A percentile compares a stretch with the other conserved stretches of the same genome.
These are phyloP conservation scores for Pyrgus malvae DNA, from an alignment of 2,888 invertebrate genomes.

Conservation along the genomic window DNA sequence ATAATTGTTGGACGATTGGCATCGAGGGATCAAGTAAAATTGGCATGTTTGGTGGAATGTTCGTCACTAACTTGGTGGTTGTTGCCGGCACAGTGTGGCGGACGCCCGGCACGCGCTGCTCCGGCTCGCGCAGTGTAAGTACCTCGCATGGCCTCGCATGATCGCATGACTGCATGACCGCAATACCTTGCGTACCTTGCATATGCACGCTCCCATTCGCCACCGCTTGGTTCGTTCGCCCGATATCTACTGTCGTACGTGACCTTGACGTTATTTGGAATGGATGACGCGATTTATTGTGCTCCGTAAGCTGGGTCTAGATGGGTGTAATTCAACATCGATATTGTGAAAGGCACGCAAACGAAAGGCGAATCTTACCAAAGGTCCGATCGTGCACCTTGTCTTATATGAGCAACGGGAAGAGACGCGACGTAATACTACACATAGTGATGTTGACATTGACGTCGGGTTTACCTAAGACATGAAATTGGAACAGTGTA, in stretches of 20 bases:
- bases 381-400: too few species aligned
- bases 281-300: neutral
- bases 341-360: too few species aligned
- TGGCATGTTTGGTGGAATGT: conserved; percentile 27
- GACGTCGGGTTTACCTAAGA: too few species aligned
- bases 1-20: conserved; percentile 12
- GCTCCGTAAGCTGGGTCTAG: too few species aligned
- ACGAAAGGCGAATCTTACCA: too few species aligned
- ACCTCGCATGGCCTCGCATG: conserved; percentile 62
- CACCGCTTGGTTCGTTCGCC: conserved; percentile 1
- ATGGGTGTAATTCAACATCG: too few species aligned
- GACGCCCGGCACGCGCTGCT: conserved; percentile 95
- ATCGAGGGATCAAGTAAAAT: conserved; percentile 7
- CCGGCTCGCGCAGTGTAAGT: conserved; percentile 95
- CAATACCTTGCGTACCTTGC: conserved; percentile 26
- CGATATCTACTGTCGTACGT: neutral
- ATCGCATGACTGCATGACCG: conserved; percentile 36
- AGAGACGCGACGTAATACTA: too few species aligned
- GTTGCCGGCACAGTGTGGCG: conserved; percentile 61
- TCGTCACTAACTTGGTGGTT: conserved; percentile 44
- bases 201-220: conserved; percentile 28
- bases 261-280: neutral
- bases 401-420: too few species aligned
- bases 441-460: too few species aligned
- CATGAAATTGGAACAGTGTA: too few species aligned